Percentiles rank a stretch among this genome's conserved stretches.
These are phyloP conservation scores for Bubalus kerabau DNA, from an alignment of 2,113 vertebrate species.

Conservation along the genomic window DNA sequence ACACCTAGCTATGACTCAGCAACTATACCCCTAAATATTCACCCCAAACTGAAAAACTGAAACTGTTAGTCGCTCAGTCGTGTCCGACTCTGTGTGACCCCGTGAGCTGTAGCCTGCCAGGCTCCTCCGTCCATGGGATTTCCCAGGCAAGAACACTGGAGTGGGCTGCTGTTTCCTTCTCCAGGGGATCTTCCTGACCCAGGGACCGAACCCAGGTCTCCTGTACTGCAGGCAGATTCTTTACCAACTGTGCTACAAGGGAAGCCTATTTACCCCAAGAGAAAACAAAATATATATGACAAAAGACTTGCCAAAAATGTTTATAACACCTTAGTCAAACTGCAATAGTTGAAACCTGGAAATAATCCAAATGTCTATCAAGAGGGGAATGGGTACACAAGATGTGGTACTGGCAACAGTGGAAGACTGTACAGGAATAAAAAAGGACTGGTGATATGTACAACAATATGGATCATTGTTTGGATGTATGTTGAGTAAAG, in stretches of 20 bases:
- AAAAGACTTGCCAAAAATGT: background rate
- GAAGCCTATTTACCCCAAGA: background rate
- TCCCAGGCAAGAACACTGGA: background rate
- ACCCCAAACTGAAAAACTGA: background rate
- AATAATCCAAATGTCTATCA: background rate
- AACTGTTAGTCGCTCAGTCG: background rate
- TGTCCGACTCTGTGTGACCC: background rate
- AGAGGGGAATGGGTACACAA: background rate
- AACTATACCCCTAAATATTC: background rate
- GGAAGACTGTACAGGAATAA: background rate
- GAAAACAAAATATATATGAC: background rate
- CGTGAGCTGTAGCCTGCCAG: background rate
- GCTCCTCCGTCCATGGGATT: background rate
- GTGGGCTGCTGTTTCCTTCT: background rate
- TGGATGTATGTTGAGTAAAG: background rate
- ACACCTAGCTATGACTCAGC: background rate
- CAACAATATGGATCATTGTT: background rate
- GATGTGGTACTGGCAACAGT: background rate
- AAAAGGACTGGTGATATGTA: background rate
- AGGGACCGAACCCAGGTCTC: background rate
- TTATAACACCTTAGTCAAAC: background rate
- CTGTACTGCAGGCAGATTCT: background rate
- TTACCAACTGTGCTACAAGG: background rate
- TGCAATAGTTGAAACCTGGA: background rate
- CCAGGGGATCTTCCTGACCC: background rate